A percentile compares a stretch with the other conserved stretches of the same genome.
phyloP scores from a whole-genome alignment of 92 coral and sea anemone genomes.

The Actinostola sp. region DNA sequence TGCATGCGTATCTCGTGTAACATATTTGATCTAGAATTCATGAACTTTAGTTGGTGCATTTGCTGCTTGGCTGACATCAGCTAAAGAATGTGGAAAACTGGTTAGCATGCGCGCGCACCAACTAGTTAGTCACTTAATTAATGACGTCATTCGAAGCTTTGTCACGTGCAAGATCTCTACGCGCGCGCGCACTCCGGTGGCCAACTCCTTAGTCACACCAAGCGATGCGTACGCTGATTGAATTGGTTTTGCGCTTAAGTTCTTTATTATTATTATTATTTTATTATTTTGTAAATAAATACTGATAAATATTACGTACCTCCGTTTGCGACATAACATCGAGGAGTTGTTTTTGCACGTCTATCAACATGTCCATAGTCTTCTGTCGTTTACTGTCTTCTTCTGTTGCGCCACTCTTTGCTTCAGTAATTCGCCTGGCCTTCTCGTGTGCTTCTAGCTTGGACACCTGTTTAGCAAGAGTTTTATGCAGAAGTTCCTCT shows the following conservation, averaged over 20 bases:
- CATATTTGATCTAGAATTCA: constrained; percentile 67
- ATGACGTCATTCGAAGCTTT: neutral
- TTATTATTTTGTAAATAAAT: too few species aligned
- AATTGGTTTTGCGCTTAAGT: too few species aligned
- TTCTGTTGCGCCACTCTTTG: constrained; percentile 23
- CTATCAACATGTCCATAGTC: constrained; percentile 77
- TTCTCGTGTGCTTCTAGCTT: constrained; percentile 72
- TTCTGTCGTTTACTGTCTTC: constrained; percentile 66
- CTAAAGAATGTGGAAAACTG: constrained; percentile 15
- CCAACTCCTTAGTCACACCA: too few species aligned
- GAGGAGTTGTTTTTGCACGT: constrained; percentile 81
- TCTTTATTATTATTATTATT: too few species aligned
- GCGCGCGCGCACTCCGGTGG: too few species aligned
- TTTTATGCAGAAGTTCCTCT: constrained; percentile 79
- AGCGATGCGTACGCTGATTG: too few species aligned
- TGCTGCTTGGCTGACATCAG: constrained; percentile 55
- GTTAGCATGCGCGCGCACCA: too few species aligned
- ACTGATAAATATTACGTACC: constrained; percentile 17
- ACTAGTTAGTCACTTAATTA: too few species aligned
- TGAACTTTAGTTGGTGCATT: constrained; percentile 54
- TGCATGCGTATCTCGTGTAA: constrained; percentile 61
- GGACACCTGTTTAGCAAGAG: constrained; percentile 65
- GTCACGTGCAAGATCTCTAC: too few species aligned
- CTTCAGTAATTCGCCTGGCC: constrained; percentile 77
- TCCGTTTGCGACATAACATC: constrained; percentile 70